Base-by-base conservation (phyloP, 2,113 vertebrate species). In the Forbesichthys agassizii region DNA sequence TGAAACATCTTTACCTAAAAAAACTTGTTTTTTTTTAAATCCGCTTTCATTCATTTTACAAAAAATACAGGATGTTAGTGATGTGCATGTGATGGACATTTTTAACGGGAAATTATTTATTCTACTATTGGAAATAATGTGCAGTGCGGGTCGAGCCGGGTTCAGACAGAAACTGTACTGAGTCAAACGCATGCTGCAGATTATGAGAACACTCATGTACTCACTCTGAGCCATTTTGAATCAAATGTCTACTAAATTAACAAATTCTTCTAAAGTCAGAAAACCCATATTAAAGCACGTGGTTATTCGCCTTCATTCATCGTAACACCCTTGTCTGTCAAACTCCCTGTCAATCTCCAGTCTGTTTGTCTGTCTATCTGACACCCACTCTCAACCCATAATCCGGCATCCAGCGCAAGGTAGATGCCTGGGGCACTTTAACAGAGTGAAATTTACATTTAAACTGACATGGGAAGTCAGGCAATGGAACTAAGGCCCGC, bases 371-470 rank as follows among this genome's bases (percentile, higher is more conserved):
- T 58, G 59, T 67, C 52, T 63, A 52, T 57, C 75, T 14, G 61
- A 64, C 73, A 65, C 46, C 42, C 59, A 48, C 75, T 66, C 75
- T 86, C 77, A 73, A 70, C 64, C 72, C 69, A 82, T 86, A 84
- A 89, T 88, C 72, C 47, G 0, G 74, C 81, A 74, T 81, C 70
- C 78, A 42, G 64, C 81, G 81, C 79, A 42, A 9, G 81, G 75
- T 57, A 72, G 74, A 66, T 72, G 80, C 86, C 84, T 49, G 68
- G 68, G 64, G 76, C 70, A n/a, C 79, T 84, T 83, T 73, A 75
- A 78, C 81, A 69, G 78, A 87, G 84, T 79, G 77, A 86, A 88
- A 90, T 87, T 88, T 87, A 79, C 82, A 88, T 89, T 88, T 87
- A 71, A 75, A 70, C 74, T 82, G 86, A 85, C 81, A 76, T 69